Base-by-base conservation (phyloP, 92 coral and sea anemone genomes). In the Zoanthus solanderi region DNA sequence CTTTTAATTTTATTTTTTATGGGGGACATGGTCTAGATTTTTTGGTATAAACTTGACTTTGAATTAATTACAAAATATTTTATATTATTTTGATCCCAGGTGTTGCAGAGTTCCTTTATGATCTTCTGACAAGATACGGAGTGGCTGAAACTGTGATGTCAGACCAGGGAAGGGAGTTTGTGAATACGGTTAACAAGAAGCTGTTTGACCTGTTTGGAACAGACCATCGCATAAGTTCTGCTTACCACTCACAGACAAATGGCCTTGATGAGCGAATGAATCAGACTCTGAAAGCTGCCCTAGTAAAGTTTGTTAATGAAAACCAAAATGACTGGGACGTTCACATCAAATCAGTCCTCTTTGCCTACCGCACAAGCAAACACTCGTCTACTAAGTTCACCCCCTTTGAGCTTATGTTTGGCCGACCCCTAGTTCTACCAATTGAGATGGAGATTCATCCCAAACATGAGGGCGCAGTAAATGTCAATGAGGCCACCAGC, bases 311-410 rank as follows among this genome's bases (percentile, higher is more conserved):
- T 54, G 87, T 91, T 3, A 88, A 88, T 75, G 88, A 78, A 37
- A 91, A 91, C 78, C 94, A 91, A 67, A 56, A 88, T 76, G 87
- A 91, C 84, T 91, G 92, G 94, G 91, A 88, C 85, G 90, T 88
- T 28, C 94, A 88, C 84, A n/a, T 92, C 73, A 88, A 88, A 87
- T 80, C 92, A 50, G 89, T 85, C 46, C 79, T 92, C 50, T 92
- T 88, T 57, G 87, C 90, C 54, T 89, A 89, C 71, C 88, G 88
- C 72, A 89, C 88, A 3, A 82, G 82, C 76, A 92, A 89, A 78
- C 87, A 89, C 66, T 86, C 75, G 34, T 91, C 91, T 7, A 92
- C 92, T 32, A 88, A 92, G 83, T 92, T 88, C 74, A 85, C 90
- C 47, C 92, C 92, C 79, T 92, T 78, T 71, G 90, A 92, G 88